Base-by-base conservation (phyloP, 2,888 invertebrate species). In the Pyrgus malvae region DNA sequence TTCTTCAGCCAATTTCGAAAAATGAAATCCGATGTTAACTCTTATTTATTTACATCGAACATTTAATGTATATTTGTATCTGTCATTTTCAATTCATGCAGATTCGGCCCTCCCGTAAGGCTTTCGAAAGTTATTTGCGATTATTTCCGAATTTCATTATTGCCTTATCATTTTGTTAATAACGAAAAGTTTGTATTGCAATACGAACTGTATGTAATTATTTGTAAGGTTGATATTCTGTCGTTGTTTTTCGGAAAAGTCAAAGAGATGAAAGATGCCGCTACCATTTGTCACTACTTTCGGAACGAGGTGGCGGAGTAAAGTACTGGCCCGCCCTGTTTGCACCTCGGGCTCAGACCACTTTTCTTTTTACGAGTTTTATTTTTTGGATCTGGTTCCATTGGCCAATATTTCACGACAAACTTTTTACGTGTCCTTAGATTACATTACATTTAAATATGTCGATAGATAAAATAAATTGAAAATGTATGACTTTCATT, bases 261-360 rank as follows among this genome's bases (percentile, higher is more conserved):
- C 60, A 65, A 76, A 70, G 80, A 85, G 86, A 89, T 89, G 81
- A 89, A 88, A 90, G 84, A 78, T 75, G 76, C 89, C 89, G 89
- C 81, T 67, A 77, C 80, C 87, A 89, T 88, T 88, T 89, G 88
- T 89, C 87, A 88, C 85, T 80, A 83, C 72, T 82, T 84, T 85
- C 66, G 80, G 80, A 83, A 85, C 79, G 82, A 84, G 85, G 80
- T 88, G 86, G 74, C 74, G 72, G 72, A 66, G 78, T 78, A 78
- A 82, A 78, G 78, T 76, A 70, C 70, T 67, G 80, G 79, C 80
- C 84, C 88, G 87, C 87, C 87, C 85, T 80, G 81, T 83, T 85
- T 78, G 78, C 82, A 82, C 83, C 80, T 80, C 79, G 63, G 68
- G 69, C 69, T 63, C 64, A 9, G 37, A 59, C 58, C 62, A 66